Evolutionary conservation across 2,113 vertebrate species (phyloP), one percentile per base, ranked within the genome.

Genomic region (Ctenomys sociabilis): DNA sequence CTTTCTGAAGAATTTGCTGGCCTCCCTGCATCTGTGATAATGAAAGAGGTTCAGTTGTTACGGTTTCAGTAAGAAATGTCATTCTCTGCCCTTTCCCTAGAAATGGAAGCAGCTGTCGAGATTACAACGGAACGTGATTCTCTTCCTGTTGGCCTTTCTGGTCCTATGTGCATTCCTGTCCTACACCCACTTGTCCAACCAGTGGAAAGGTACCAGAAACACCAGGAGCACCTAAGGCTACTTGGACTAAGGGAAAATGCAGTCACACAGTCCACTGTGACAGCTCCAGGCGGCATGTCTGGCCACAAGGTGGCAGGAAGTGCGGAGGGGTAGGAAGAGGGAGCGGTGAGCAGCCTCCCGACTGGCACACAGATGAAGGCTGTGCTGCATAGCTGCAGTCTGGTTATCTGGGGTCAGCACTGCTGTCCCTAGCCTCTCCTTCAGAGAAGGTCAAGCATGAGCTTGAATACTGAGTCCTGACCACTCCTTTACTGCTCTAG

Each of bases 51-150:
- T 9, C 63, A 2, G 0, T 0, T 6, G 26, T 1, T 9, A 2
- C 2, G 14, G 22, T 28, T 35, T 59, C 49, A 0, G 32, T 80
- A 22, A 86, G 16, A 21, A 35, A 30, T 0, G 45, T 35, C 43
- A 0, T 35, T 77, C 1, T 87, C n/a, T 57, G 40, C 19, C 45
- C 61, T 10, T 13, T 81, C 30, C 52, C 59, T 94, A 99, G 99
- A 99, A 99, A 98, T 99, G 99, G 99, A 99, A 99, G 97, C 99
- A 99, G 97, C 98, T 99, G 97, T 99, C 99, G 13, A 97, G 99
- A n/a, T 97, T 99, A 8, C 99, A 99, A 98, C 98, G 99, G 59
- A 99, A 98, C 24, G 75, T 99, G 61, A 98, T 99, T 97, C 98
- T 99, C 89, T 98, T 99, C 97, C 96, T 99, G 88, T 96, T 99